Evolutionary conservation across 2,888 invertebrate genomes (phyloP), one percentile per base, ranked within the genome.

Genomic region (Hydropsyche betteni): DNA sequence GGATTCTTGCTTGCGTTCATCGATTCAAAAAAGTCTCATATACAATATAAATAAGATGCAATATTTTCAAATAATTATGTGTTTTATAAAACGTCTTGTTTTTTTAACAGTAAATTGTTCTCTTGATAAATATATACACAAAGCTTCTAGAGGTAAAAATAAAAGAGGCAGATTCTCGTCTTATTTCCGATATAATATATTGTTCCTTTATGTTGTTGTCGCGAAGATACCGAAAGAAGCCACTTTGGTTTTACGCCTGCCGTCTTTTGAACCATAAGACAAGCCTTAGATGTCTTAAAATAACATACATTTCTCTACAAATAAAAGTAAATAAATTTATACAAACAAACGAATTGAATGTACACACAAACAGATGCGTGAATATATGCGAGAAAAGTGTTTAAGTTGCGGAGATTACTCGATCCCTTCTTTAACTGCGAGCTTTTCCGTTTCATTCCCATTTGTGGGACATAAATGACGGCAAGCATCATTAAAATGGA

Each of bases 201-300:
- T 24, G 58, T 16, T 58, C 58, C 16, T 58, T 58, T 58, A 58
- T 58, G 16, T 58, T 8, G 16, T 58, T 24, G 58, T 8, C 4
- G 0, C 16, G 14, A 16, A 58, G 58, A 58, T 58, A 16, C 58
- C 58, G 24, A 58, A 16, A 16, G 58, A 58, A 58, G 58, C 58
- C 58, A 58, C 58, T 58, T 58, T 58, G 58, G 58, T 58, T 58
- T 58, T 58, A 58, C 58, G 58, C 58, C 58, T 58, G 58, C 58
- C 58, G 58, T 58, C 16, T n/a, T 24, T 58, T 24, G 8, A 24
- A 24, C 53, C 16, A n/a, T 16, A 16, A 16, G 24, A 58, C 24
- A 58, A 58, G 16, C 58, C 24, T 58, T 58, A 24, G 58, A 24
- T 44, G 10, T 44, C 44, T 44, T 44, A 44, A 44, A 44, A 44